phyloP scores from a whole-genome alignment of 2,797 vertebrate species.

The Emydoidea blandingii region DNA sequence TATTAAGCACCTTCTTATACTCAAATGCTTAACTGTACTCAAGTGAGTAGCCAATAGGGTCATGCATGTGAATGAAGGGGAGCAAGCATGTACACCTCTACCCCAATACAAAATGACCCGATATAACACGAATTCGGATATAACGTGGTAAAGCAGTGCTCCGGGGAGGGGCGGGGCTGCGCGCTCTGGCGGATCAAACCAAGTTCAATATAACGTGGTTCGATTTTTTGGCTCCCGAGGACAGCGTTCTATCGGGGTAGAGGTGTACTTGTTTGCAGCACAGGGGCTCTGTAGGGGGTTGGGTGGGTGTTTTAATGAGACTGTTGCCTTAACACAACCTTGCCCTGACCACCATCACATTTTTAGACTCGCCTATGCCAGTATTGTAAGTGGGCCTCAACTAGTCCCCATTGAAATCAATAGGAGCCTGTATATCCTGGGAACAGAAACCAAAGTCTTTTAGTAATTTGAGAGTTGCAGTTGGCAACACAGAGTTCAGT shows the following conservation, averaged over 20 bases:
- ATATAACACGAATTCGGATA: too few relatives aligned
- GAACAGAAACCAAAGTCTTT: neutral
- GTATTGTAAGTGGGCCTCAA: neutral
- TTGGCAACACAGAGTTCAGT: neutral
- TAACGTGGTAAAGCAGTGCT: too few relatives aligned
- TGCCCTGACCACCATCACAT: neutral
- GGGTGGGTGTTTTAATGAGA: neutral
- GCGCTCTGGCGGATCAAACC: too few relatives aligned
- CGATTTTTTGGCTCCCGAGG: too few relatives aligned
- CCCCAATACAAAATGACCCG: too few relatives aligned
- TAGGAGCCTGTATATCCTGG: rapidly evolving
- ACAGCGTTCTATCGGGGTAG: too few relatives aligned
- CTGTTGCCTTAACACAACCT: neutral
- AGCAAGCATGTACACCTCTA: rapidly evolving
- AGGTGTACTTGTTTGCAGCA: rapidly evolving
- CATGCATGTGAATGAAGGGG: neutral
- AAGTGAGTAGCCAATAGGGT: neutral
- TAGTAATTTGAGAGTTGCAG: neutral
- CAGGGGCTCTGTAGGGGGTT: neutral
- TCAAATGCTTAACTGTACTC: rapidly evolving
- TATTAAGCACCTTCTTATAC: neutral
- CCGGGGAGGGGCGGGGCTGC: too few relatives aligned
- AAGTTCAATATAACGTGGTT: too few relatives aligned
- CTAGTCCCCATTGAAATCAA: neutral
- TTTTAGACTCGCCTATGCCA: neutral